Evolutionary conservation across 2,113 vertebrate genomes (phyloP).

Genomic region (Ochotona curzoniae): DNA sequence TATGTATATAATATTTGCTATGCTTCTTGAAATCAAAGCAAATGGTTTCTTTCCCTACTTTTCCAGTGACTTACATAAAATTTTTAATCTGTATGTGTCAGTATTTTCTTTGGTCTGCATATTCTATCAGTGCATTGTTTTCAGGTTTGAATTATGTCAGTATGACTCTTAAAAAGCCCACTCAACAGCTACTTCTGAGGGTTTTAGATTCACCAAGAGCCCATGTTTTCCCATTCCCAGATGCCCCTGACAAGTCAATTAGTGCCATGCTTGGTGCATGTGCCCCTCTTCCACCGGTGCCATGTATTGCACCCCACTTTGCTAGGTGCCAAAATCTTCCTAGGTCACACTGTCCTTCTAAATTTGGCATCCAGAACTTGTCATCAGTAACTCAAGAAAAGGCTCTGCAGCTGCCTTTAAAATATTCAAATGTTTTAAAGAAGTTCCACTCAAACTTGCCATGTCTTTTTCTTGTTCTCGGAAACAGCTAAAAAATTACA

Average conservation of each 20-base stretch:
- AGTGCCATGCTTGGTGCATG: not conserved
- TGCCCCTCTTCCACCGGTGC: not conserved
- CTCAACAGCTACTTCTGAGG: constrained; percentile 30
- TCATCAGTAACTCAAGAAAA: not conserved
- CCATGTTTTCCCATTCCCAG: not conserved
- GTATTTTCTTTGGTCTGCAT: constrained; percentile 42
- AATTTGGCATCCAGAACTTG: not conserved
- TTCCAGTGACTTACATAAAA: not conserved
- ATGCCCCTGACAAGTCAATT: constrained; percentile 36
- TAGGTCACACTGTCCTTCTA: not conserved
- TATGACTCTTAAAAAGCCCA: constrained; percentile 18
- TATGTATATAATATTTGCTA: not conserved
- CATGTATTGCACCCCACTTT: not conserved
- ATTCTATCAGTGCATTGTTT: constrained; percentile 30
- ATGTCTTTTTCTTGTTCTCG: not conserved
- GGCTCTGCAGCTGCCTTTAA: not conserved
- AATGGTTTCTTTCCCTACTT: not conserved
- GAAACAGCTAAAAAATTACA: not conserved
- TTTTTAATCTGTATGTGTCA: not conserved
- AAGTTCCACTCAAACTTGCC: not conserved
- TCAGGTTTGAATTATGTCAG: constrained; percentile 49
- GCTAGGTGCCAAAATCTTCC: not conserved
- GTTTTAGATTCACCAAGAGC: constrained; percentile 39
- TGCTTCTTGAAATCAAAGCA: not conserved
- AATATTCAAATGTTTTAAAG: not conserved